Evolutionary conservation across 2,888 invertebrate genomes (phyloP), one percentile per base, ranked within the genome.

Genomic region (Polietes domitor): DNA sequence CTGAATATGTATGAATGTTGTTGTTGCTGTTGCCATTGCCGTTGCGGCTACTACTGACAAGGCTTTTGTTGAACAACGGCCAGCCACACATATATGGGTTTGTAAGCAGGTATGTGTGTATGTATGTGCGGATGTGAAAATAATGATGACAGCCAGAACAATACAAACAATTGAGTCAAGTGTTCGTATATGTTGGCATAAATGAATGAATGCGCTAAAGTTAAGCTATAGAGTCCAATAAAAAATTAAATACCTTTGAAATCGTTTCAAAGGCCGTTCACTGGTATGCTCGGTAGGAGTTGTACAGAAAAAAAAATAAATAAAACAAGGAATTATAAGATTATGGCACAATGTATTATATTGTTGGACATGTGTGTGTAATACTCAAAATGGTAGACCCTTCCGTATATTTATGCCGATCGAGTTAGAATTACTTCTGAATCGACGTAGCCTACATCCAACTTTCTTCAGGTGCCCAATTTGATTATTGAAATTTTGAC

Each of bases 61-160:
- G 61, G 28, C 32, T 32, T n/a, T 28, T 61, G 28, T 61, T 26
- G 28, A 24, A 2, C n/a, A n/a, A n/a, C n/a, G n/a, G n/a, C n/a
- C n/a, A n/a, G n/a, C n/a, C n/a, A n/a, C n/a, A n/a, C n/a, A n/a
- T 47, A n/a, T 47, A 10, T 41, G 41, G 4, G 9, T 7, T 41
- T 41, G 41, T 41, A 55, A 10, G 58, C 15, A 58, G 26, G 58
- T 32, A 32, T 24, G 12, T 28, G 28, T 28, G 61, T 28, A 28
- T 15, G 15, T 75, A 28, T 80, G 55, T 19, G 10, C n/a, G 58
- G 15, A 74, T 78, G 79, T 85, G 88, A 85, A 88, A 88, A 88
- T 89, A 89, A 88, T 87, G 88, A 87, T 87, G 89, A 89, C 87
- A 88, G 87, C 87, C 88, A 83, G 79, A 85, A 87, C 86, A 88